Percentiles rank a stretch among this genome's conserved stretches.
These are phyloP conservation scores for Metalampra italica DNA, from an alignment of 2,888 invertebrate species.

Conservation along the genomic window DNA sequence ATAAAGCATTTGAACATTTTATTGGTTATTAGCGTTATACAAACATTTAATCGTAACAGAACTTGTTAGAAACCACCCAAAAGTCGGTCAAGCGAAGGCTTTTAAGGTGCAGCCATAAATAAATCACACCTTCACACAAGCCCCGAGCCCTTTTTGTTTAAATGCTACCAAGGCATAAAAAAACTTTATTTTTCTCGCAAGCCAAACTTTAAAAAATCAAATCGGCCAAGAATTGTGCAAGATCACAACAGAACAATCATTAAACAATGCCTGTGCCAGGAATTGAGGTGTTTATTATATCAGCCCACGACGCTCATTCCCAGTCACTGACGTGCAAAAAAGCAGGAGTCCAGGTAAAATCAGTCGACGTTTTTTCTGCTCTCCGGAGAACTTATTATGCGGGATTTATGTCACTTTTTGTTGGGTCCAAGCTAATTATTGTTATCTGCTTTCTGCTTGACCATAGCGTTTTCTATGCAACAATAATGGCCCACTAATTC, in stretches of 20 bases:
- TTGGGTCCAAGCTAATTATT: conserved; percentile 73
- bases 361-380: conserved; percentile 57
- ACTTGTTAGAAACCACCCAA: conserved; percentile 54
- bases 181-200: conserved; percentile 66
- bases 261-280: conserved; percentile 74
- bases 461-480: conserved; percentile 63
- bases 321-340: conserved; percentile 66
- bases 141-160: conserved; percentile 69
- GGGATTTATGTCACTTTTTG: conserved; percentile 78
- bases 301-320: conserved; percentile 57
- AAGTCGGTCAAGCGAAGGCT: conserved; percentile 61
- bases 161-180: conserved; percentile 71
- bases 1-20: conserved; percentile 40
- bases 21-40: conserved; percentile 34
- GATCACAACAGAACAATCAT: conserved; percentile 75
- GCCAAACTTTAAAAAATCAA: conserved; percentile 52
- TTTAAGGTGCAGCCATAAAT: conserved; percentile 69
- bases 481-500: conserved; percentile 76
- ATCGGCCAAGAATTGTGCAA: conserved; percentile 70
- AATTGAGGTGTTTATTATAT: conserved; percentile 78
- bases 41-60: conserved; percentile 31
- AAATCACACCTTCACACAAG: conserved; percentile 75
- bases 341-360: conserved; percentile 65
- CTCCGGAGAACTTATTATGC: conserved; percentile 68
- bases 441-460: conserved; percentile 74